phyloP scores from a whole-genome alignment of 2,797 vertebrate genomes.

The Eurystomus glaucurus region DNA sequence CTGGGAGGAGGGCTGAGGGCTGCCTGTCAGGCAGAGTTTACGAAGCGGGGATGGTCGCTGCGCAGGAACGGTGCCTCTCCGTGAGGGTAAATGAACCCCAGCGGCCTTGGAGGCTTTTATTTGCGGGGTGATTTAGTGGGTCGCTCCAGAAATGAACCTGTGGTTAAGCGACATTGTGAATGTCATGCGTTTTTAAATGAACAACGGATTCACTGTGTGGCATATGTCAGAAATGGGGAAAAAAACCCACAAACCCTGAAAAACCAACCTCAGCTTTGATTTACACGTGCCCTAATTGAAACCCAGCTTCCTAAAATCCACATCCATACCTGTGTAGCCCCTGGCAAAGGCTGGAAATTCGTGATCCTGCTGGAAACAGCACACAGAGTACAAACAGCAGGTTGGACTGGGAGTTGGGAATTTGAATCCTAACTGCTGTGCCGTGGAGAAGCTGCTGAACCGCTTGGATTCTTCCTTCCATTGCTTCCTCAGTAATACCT shows the following conservation, averaged over 20 bases:
- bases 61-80: not conserved
- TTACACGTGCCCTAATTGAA: not conserved
- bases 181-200: not conserved
- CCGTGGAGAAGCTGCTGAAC: not conserved
- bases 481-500: not conserved
- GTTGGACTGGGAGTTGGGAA: not conserved
- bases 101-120: not conserved
- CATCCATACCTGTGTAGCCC: not conserved
- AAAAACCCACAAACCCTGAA: too few relatives aligned
- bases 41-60: not conserved
- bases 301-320: not conserved
- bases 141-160: not conserved
- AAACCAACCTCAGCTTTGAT: fast-evolving
- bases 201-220: not conserved
- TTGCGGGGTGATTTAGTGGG: not conserved
- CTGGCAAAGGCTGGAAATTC: not conserved
- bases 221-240: not conserved
- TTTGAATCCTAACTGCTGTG: not conserved
- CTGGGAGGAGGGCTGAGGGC: not conserved
- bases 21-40: not conserved
- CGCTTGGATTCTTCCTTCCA: not conserved
- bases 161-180: not conserved
- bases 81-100: not conserved
- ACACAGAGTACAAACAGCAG: not conserved
- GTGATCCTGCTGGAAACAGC: not conserved